These are phyloP conservation scores for Hydrolagus colliei DNA, from an alignment of 2,797 vertebrate genomes.

Conservation along the genomic window DNA sequence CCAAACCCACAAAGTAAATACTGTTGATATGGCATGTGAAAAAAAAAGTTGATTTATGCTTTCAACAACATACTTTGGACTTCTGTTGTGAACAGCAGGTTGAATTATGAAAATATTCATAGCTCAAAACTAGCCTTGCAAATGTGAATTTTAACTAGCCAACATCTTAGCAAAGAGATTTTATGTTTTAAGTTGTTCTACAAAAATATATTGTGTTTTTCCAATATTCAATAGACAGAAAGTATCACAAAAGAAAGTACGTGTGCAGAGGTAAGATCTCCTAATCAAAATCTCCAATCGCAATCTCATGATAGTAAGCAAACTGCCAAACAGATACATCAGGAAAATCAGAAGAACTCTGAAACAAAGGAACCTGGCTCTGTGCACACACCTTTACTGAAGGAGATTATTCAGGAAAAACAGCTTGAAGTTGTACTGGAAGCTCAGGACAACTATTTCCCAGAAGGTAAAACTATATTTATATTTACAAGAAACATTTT, in stretches of 20 bases:
- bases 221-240: constrained; percentile 49
- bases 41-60: constrained; percentile 51
- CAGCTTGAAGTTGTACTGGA: constrained; percentile 55
- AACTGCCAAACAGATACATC: constrained; percentile 42
- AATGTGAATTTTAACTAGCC: constrained; percentile 42
- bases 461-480: constrained; percentile 57
- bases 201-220: constrained; percentile 40
- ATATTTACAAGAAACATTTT: constrained; percentile 24
- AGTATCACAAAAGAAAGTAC: constrained; percentile 46
- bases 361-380: constrained; percentile 44
- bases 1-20: too few relatives aligned
- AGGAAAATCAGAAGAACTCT: constrained; percentile 46
- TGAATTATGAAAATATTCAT: constrained; percentile 41
- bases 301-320: constrained; percentile 47
- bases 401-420: constrained; percentile 50
- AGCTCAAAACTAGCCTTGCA: constrained; percentile 48
- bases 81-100: constrained; percentile 55
- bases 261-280: constrained; percentile 41
- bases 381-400: constrained; percentile 38
- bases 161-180: constrained; percentile 45
- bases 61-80: constrained; percentile 58
- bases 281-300: constrained; percentile 41
- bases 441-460: constrained; percentile 54
- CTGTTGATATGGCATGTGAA: too few relatives aligned
- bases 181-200: constrained; percentile 43